Percentiles rank a stretch among this genome's conserved stretches.
These are phyloP conservation scores for Bombus pyrosoma DNA, from an alignment of 1,140 invertebrate genomes.

Conservation along the genomic window DNA sequence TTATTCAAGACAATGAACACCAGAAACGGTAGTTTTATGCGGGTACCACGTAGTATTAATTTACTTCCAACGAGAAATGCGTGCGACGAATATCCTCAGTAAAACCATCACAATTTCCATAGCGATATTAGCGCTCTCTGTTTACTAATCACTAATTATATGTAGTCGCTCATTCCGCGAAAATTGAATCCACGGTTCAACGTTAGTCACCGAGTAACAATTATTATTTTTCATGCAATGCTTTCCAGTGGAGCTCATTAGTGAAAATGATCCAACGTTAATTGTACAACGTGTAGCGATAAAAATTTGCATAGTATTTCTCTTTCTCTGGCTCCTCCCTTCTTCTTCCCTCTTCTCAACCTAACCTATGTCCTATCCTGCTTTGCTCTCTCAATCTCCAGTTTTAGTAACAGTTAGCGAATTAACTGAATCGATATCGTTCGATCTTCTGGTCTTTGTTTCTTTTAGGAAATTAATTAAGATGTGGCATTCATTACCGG, in stretches of 20 bases:
- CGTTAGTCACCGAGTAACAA: not conserved
- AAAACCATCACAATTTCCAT: not conserved
- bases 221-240: not conserved
- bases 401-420: not conserved
- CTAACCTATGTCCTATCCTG: not conserved
- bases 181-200: not conserved
- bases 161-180: not conserved
- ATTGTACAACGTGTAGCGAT: not conserved
- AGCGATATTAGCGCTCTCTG: not conserved
- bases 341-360: not conserved
- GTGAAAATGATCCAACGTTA: not conserved
- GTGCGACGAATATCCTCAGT: not conserved
- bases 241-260: not conserved
- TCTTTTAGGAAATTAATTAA: constrained; percentile 4
- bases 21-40: not conserved
- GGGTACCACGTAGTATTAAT: constrained; percentile 11
- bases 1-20: not conserved
- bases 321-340: too few species aligned
- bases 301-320: constrained; percentile 15
- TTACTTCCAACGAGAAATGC: not conserved
- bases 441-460: not conserved
- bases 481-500: not conserved
- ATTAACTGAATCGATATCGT: constrained; percentile 15
- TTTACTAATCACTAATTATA: constrained; percentile 11
- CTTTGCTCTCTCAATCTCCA: not conserved